A percentile compares a stretch with the other conserved stretches of the same genome.
Evolutionary conservation across 2,113 vertebrate genomes (phyloP).

Genomic region (Carlito syrichta): DNA sequence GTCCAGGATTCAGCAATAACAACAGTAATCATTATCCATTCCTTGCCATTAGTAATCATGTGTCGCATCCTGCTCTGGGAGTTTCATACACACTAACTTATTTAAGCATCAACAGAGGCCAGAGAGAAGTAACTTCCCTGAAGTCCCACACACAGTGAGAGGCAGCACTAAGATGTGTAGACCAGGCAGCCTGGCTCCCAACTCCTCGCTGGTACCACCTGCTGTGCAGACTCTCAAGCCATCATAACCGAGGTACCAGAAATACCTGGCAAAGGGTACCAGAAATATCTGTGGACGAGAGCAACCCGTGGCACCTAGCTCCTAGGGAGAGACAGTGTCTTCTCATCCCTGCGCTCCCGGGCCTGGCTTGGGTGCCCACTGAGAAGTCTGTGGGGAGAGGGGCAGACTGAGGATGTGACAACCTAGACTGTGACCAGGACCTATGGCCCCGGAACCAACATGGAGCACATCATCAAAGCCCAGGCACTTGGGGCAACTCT

Average conservation of each 20-base stretch:
- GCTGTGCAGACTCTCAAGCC: neutral
- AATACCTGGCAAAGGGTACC: no score
- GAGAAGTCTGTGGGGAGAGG: neutral
- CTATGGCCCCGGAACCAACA: no score
- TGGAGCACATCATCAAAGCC: no score
- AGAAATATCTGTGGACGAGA: neutral
- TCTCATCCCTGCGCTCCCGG: neutral
- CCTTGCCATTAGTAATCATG: neutral
- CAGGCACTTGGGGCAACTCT: no score
- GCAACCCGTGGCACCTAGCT: fast-evolving
- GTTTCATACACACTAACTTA: neutral
- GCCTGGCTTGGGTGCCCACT: neutral
- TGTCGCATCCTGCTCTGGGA: neutral
- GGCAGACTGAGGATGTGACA: neutral
- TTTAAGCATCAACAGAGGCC: neutral
- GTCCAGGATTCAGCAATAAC: neutral
- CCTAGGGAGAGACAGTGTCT: neutral
- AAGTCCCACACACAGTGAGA: neutral
- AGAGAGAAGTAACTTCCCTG: neutral
- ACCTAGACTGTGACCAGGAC: neutral
- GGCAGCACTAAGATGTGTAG: neutral
- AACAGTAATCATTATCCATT: neutral
- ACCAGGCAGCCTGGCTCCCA: neutral
- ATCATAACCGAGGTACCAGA: neutral
- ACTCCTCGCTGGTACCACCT: neutral